phyloP scores from a whole-genome alignment of 2,797 vertebrate genomes.

The Macrochelys suwanniensis region DNA sequence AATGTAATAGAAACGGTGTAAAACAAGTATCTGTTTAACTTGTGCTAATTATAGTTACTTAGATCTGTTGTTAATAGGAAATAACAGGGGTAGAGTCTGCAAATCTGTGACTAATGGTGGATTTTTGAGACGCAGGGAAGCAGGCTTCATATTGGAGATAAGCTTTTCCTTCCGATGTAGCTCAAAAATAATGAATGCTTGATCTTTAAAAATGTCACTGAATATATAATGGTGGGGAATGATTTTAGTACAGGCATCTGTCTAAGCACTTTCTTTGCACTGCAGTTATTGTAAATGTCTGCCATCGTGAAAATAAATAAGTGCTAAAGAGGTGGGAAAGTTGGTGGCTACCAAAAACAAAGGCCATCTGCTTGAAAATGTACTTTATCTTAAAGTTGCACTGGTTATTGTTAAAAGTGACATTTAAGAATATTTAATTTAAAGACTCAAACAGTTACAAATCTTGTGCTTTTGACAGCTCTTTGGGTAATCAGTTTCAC shows the following conservation, averaged over 20 bases:
- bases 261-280: not conserved
- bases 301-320: not conserved
- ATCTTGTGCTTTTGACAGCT: not conserved
- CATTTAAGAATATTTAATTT: not conserved
- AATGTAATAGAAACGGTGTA: not conserved
- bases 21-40: not conserved
- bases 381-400: not conserved
- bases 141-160: not conserved
- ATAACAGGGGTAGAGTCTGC: not conserved
- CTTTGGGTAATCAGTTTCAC: not conserved
- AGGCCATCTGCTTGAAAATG: not conserved
- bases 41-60: not conserved
- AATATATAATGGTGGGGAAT: not conserved
- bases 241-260: not conserved
- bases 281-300: not conserved
- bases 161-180: not conserved
- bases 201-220: not conserved
- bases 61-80: not conserved
- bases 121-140: not conserved
- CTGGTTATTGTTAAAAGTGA: not conserved
- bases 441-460: not conserved
- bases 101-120: not conserved
- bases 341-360: not conserved
- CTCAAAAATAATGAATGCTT: not conserved
- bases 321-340: not conserved